Evolutionary conservation across 2,113 vertebrate genomes (phyloP).

Genomic region (Corythornis madagascariensis): DNA sequence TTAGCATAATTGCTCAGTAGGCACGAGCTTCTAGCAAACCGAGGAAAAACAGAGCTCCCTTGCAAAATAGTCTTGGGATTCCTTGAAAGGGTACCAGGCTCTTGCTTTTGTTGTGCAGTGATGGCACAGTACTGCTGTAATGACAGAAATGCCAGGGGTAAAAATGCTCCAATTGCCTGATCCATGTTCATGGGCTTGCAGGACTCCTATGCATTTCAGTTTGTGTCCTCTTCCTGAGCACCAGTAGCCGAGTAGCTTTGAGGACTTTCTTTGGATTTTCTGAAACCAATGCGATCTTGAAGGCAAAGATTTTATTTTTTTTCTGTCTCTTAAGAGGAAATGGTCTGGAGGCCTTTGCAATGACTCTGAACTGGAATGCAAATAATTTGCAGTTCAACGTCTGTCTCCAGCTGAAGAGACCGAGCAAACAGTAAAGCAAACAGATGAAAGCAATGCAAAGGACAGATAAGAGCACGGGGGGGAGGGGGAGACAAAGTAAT

Average conservation of each 20-base stretch:
- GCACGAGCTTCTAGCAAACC: neutral
- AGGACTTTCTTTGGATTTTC: neutral
- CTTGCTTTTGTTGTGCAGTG: accelerated
- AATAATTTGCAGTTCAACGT: neutral
- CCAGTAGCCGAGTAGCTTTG: neutral
- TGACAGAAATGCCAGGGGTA: neutral
- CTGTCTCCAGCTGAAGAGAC: neutral
- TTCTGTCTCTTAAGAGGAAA: neutral
- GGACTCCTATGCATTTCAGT: accelerated
- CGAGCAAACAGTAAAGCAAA: neutral
- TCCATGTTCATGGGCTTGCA: accelerated
- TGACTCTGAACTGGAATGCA: neutral
- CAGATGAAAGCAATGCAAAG: neutral
- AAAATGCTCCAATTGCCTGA: neutral
- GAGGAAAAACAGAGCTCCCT: neutral
- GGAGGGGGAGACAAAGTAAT: neutral
- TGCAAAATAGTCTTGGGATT: constrained; percentile 1
- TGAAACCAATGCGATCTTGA: neutral
- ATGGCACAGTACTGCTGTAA: neutral
- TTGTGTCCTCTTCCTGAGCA: accelerated
- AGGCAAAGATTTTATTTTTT: neutral
- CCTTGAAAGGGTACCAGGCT: neutral
- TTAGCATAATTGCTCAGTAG: neutral
- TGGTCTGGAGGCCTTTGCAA: neutral
- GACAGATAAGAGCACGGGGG: neutral